Evolutionary conservation across 2,888 invertebrate genomes (phyloP), one percentile per base, ranked within the genome.

Genomic region (Orchesella flavescens): DNA sequence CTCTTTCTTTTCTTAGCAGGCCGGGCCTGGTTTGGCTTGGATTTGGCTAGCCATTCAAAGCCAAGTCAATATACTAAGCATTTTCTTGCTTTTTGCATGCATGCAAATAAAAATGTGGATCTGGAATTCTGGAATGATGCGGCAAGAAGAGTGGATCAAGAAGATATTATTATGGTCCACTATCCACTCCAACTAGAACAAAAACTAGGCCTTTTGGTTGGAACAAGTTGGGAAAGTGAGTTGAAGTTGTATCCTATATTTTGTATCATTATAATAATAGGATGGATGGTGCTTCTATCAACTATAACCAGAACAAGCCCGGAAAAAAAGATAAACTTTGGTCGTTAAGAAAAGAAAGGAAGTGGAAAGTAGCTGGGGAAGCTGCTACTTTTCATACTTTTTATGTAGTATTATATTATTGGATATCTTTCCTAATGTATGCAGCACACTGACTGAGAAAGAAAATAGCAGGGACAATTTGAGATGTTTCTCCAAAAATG

Each of bases 41-140:
- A 2, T 34, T 34, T 34, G 34, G 34, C 34, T 34, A 34, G 34
- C 34, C 34, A 34, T 7, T 34, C 34, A 7, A 34, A 24, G 24
- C 23, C 44, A 65, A 53, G 53, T 53, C 34, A 34, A 34, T 34
- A 34, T 34, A 2, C 34, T 7, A 34, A 4, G 34, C 34, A 4
- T 2, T 7, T 34, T 4, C 34, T 34, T 53, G 13, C 53, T 65
- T 17, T 43, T 13, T 65, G 24, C n/a, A 34, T 65, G 34, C 43
- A 43, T 43, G 65, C 65, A 43, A 65, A 65, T n/a, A 43, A n/a
- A 65, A 65, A 61, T 24, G 24, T 24, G 34, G 34, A 34, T 34
- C 57, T 15, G 21, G n/a, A 46, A 7, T 34, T 5, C 63, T 63
- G 10, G 44, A 65, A n/a, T n/a, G 65, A 65, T 65, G 65, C 65